Conservation (phyloP, 2,888 invertebrate genomes). For the Panopea generosa region DNA sequence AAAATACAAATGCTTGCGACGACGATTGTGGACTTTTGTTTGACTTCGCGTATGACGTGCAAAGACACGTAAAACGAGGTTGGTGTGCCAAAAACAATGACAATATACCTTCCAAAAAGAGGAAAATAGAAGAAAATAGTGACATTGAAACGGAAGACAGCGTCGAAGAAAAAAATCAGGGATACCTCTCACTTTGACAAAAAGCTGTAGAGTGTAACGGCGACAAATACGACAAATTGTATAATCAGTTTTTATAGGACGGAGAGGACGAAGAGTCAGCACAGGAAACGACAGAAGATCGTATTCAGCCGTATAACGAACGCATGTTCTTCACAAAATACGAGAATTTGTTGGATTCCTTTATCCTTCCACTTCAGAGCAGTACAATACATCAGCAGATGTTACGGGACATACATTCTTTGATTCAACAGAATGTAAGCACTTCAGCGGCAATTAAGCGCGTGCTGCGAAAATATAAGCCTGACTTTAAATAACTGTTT, state of each 20-base stretch:
- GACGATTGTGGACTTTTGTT: conserved; percentile 10
- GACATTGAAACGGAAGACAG: not conserved
- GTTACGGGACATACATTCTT: too few species aligned
- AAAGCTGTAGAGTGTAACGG: not conserved
- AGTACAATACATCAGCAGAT: conserved; percentile 11
- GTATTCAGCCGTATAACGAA: conserved; percentile 7
- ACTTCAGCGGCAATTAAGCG: not conserved
- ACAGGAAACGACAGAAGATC: conserved; percentile 8
- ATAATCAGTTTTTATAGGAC: conserved; percentile 6
- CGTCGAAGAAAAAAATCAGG: conserved; percentile 17
- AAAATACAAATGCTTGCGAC: conserved; percentile 1
- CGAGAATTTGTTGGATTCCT: conserved; percentile 2
- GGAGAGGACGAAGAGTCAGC: conserved; percentile 13
- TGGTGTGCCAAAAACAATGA: conserved; percentile 11
- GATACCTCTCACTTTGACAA: conserved; percentile 4
- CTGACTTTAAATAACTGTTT: conserved; percentile 14
- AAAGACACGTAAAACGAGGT: conserved; percentile 11
- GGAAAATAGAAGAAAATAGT: conserved; percentile 1
- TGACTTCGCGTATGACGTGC: not conserved
- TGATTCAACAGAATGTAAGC: too few species aligned
- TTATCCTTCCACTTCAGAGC: conserved; percentile 10
- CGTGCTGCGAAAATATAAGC: conserved; percentile 6
- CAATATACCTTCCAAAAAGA: conserved; percentile 1
- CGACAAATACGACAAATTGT: conserved; percentile 10
- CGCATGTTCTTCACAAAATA: conserved; percentile 14